Base-by-base conservation (phyloP, 2,113 vertebrate species). In the Struthio camelus region DNA sequence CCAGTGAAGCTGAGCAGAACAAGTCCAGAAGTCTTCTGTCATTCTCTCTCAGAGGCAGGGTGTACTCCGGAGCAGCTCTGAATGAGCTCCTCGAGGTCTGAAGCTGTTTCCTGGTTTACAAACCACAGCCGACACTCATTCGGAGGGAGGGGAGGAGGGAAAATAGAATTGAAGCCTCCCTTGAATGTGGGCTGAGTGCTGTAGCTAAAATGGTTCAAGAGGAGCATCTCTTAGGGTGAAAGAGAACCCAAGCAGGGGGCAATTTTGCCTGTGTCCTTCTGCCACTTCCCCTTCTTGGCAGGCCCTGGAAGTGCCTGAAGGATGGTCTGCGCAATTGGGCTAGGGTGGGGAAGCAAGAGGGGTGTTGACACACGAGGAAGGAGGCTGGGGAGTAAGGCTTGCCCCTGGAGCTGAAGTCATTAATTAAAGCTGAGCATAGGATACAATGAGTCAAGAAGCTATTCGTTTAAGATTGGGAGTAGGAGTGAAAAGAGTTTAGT, bases 401-500 rank as follows among this genome's bases (percentile, higher is more conserved):
- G 71, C 14, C 25, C n/a, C 53, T 14, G 5, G 42, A 72, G 22
- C 28, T 82, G 53, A 81, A 67, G 62, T 72, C 20, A 61, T 72
- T 80, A 40, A 62, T 85, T 77, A 54, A 89, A 94, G 70, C 44
- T 85, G 27, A 50, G 40, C 71, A 58, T 4, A 34, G 64, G 44
- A 59, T 83, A 77, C 32, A 94, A 48, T 54, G 58, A 97, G 56
- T 85, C 58, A 79, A 80, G 77, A 89, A 82, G 56, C 40, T 86
- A 48, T 75, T 96, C 50, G n/a, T 83, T 65, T 56, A 64, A 87
- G 71, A 44, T 40, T 58, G 71, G 54, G 89, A 50, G 76, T 78
- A 34, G 87, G 75, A 94, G 79, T 80, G 51, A 87, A 59, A 59
- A 91, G 84, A 90, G 85, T 91, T 88, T 25, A 77, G 34, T 87